A percentile compares a stretch with the other conserved stretches of the same genome.
Evolutionary conservation across 2,797 vertebrate species (phyloP).

Genomic region (Halcyon badia): DNA sequence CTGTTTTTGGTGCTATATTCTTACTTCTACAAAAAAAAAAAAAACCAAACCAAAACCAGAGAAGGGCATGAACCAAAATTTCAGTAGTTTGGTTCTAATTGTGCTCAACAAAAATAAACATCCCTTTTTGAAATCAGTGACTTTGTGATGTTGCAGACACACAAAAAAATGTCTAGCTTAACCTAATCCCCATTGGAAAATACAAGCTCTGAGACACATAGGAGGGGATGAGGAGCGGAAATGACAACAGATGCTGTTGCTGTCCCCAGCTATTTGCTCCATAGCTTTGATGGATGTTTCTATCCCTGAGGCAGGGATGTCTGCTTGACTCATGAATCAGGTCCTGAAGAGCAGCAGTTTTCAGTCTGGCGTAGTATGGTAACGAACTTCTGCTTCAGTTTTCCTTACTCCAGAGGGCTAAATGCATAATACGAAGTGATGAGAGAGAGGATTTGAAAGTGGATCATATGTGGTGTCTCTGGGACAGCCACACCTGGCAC

Average conservation of each 20-base stretch:
- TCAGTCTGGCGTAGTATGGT: neutral
- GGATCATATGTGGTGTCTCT: neutral
- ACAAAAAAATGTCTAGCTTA: neutral
- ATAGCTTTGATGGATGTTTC: neutral
- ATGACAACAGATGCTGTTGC: constrained; percentile 26
- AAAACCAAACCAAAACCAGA: neutral
- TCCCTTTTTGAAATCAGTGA: fast-evolving
- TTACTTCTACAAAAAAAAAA: neutral
- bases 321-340: neutral
- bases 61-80: neutral
- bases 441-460: fast-evolving
- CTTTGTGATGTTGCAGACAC: neutral
- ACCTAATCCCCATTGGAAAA: neutral
- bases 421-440: fast-evolving
- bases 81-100: neutral
- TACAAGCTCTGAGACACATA: neutral
- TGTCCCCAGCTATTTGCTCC: neutral
- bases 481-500: neutral
- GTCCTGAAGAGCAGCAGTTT: constrained; percentile 21
- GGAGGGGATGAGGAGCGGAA: neutral
- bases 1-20: neutral
- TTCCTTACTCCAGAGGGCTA: neutral
- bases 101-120: neutral
- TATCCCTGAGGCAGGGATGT: neutral
- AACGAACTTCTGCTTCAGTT: neutral